Base-by-base conservation (phyloP, 1,140 invertebrate genomes). In the Caenorhabditis tropicalis region DNA sequence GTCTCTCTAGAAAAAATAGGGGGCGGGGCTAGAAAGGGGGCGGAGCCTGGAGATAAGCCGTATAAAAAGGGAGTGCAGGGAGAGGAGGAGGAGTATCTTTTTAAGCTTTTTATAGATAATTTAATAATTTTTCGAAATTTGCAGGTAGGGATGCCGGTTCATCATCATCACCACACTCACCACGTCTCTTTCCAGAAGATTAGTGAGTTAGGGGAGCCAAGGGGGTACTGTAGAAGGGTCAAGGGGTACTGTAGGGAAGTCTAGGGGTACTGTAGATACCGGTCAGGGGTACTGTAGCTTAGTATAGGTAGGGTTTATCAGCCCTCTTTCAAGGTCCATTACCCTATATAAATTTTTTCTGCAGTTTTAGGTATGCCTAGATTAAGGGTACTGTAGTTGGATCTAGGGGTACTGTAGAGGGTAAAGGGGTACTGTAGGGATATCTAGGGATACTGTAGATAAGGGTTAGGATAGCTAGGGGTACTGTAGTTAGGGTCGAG, bases 81-180 rank as follows among this genome's bases (percentile, higher is more conserved):
- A 7, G 0, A 12, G 53, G 24, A 56, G 9, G 7, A 6, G 10
- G 21, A 27, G 24, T 2, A 1, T 9, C 10, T 56, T 56, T 56
- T 56, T n/a, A 2, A 1, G 27, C 24, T 36, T 65, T 6, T 36
- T 65, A 1, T 65, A 16, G n/a, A 33, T 33, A 65, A 19, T 19
- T 27, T 21, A 27, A 56, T 27, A 51, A 1, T 51, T 51, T n/a
- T 51, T 58, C n/a, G 16, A 0, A 58, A 58, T 9, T 65, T 65
- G 12, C 58, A 65, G 58, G 31, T n/a, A 12, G 39, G 12, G 10
- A 65, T 65, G 58, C 29, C 58, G 58, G 58, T 65, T 33, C 58
- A 65, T 36, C 58, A 65, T 36, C 58, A 65, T 19, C 58, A 65
- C 19, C 58, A 65, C 58, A 65, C 58, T n/a, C 58, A 65, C 31